These are phyloP conservation scores for Amphiprion clarkii DNA, from an alignment of 2,797 vertebrate genomes.

Conservation along the genomic window DNA sequence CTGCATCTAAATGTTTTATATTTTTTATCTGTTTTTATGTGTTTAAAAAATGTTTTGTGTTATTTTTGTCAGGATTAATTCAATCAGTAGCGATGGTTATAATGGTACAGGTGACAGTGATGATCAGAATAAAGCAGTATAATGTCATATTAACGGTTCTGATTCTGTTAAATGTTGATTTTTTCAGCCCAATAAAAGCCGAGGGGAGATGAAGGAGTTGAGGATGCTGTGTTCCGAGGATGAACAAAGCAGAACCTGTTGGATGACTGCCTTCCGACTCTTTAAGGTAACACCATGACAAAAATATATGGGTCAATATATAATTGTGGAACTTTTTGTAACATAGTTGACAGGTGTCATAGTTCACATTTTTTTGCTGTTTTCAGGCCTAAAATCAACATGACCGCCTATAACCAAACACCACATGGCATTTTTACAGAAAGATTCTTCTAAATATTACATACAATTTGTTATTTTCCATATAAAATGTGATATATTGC, in stretches of 20 bases:
- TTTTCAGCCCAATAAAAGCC: slow-evolving; percentile 92
- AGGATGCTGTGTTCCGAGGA: slow-evolving; percentile 96
- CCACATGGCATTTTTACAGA: no score
- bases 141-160: neutral
- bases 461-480: no score
- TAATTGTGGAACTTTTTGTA: no score
- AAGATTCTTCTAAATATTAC: no score
- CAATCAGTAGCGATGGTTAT: neutral
- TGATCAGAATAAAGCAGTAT: neutral
- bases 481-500: no score
- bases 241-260: slow-evolving; percentile 93
- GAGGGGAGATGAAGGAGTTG: slow-evolving; percentile 92
- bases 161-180: slow-evolving; percentile 40
- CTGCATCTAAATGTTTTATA: neutral
- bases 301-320: neutral
- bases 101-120: neutral
- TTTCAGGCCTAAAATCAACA: no score
- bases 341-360: no score
- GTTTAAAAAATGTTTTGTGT: neutral
- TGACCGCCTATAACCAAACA: no score
- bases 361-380: no score
- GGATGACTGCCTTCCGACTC: slow-evolving; percentile 96
- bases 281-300: slow-evolving; percentile 89
- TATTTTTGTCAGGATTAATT: neutral
- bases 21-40: no score